Base-by-base conservation (phyloP, 2,888 invertebrate genomes). In the Scotopteryx bipunctaria region DNA sequence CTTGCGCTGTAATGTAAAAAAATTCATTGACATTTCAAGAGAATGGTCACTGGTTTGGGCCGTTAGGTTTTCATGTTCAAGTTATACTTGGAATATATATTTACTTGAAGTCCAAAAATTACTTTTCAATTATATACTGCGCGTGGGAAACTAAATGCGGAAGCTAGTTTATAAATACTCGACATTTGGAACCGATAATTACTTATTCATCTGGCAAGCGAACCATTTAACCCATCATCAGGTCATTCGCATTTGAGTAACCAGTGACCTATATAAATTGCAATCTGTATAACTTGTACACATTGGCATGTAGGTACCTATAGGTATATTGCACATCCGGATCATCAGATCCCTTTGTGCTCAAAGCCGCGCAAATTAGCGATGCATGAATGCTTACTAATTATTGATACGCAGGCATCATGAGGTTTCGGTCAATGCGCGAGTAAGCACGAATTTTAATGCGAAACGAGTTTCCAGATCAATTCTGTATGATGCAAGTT, bases 311-410 rank as follows among this genome's bases (percentile, higher is more conserved):
- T n/a, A n/a, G n/a, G n/a, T n/a, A n/a, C n/a, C n/a, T 35, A 13
- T 37, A 29, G 17, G 16, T 19, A n/a, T n/a, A n/a, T 14, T 27
- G 71, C 67, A 56, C 35, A 23, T 19, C 32, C 56, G 57, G 45
- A 74, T 66, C 55, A 78, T 80, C 76, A 73, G 67, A 75, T 80
- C 77, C 76, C 83, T 86, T 85, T 86, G 83, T 72, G 80, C 76
- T 70, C 82, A 84, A 83, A 83, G 83, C 83, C 78, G 66, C 74
- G 68, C 77, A 76, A 77, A 47, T 44, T 44, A 80, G 68, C 73
- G 74, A 76, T 74, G 76, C 76, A 75, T 75, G 69, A 46, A 25
- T 45, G 38, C 40, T 35, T 32, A 44, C 35, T 82, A 84, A 86
- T 86, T 83, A 81, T 51, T 48, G 57, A 60, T 59, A 50, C 48